Evolutionary conservation across 2,113 vertebrate genomes (phyloP).

Genomic region (Maccullochella peelii): DNA sequence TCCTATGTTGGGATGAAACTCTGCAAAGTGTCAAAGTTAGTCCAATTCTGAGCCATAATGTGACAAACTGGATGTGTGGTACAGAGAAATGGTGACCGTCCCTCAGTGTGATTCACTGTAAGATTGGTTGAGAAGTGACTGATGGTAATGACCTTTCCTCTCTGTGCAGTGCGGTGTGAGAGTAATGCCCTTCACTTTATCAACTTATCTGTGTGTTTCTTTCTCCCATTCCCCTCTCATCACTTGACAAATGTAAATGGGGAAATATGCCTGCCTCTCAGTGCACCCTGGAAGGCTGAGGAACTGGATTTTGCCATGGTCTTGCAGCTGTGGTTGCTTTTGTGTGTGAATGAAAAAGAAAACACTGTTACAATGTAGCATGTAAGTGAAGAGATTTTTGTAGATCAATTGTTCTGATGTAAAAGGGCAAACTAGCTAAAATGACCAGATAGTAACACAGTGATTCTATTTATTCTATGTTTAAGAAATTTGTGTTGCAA

Average conservation of each 20-base stretch:
- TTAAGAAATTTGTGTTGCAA: not conserved
- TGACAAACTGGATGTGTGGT: constrained; percentile 41
- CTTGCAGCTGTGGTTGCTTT: not conserved
- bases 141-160: constrained; percentile 80
- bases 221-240: constrained; percentile 50
- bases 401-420: not conserved
- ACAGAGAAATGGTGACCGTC: constrained; percentile 57
- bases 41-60: constrained; percentile 14
- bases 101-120: constrained; percentile 65
- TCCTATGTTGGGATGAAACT: not conserved
- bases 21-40: constrained; percentile 26
- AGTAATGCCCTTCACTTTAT: constrained; percentile 76
- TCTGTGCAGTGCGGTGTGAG: constrained; percentile 61
- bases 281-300: not conserved
- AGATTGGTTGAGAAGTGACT: constrained; percentile 69
- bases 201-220: constrained; percentile 75
- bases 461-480: not conserved
- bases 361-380: not conserved
- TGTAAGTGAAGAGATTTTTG: not conserved
- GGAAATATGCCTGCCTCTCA: constrained; percentile 30
- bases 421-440: constrained; percentile 8
- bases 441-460: not conserved
- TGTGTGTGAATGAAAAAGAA: not conserved
- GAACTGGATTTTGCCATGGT: constrained; percentile 41
- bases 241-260: constrained; percentile 73